phyloP scores from a whole-genome alignment of 1,140 invertebrate species.

The Ostrea denselamellosa region DNA sequence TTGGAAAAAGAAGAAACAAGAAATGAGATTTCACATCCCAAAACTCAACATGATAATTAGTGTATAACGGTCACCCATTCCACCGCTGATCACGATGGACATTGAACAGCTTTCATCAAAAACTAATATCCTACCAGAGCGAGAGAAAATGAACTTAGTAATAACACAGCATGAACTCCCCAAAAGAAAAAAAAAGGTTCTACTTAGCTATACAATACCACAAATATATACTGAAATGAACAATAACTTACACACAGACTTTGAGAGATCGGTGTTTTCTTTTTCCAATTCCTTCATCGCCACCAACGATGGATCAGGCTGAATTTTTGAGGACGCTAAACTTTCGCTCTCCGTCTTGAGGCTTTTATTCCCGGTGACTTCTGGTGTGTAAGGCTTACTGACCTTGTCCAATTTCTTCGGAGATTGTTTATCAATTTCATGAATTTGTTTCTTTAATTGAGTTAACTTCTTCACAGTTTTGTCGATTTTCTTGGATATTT shows the following conservation, averaged over 20 bases:
- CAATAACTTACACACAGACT: slow-evolving; percentile 2
- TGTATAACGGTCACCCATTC: too few relatives aligned
- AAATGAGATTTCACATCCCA: too few relatives aligned
- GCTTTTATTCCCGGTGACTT: neutral
- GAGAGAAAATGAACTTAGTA: too few relatives aligned
- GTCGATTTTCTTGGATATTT: neutral
- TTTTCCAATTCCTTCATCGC: neutral
- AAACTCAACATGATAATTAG: too few relatives aligned
- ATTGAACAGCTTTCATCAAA: too few relatives aligned
- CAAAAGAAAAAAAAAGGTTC: too few relatives aligned
- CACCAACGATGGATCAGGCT: too few relatives aligned
- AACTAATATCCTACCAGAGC: too few relatives aligned
- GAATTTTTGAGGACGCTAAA: neutral
- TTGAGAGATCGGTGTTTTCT: neutral
- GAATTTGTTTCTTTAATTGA: neutral
- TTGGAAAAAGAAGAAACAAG: too few relatives aligned
- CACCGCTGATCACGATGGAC: too few relatives aligned
- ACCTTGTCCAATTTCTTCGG: neutral
- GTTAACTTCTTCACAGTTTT: neutral
- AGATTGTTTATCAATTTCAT: neutral
- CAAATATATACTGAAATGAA: neutral
- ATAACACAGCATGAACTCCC: too few relatives aligned
- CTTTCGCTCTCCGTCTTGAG: neutral
- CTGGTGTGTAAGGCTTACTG: neutral
- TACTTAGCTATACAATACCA: too few relatives aligned